Evolutionary conservation across 2,888 invertebrate genomes (phyloP).

Genomic region (Altica lythri): DNA sequence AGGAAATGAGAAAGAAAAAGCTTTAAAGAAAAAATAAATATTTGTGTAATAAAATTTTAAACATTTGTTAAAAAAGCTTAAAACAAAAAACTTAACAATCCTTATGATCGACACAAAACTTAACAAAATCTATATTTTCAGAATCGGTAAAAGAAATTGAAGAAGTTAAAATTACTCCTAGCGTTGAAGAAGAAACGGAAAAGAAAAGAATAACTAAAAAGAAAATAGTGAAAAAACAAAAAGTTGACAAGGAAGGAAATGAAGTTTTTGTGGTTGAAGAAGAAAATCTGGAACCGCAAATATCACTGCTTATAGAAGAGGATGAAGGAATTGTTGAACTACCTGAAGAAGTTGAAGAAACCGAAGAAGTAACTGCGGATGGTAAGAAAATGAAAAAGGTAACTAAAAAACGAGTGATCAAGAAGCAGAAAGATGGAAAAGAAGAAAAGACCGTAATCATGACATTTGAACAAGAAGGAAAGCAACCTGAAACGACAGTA

Average conservation of each 20-base stretch:
- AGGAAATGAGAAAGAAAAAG: no score
- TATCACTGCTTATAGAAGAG: constrained; percentile 45
- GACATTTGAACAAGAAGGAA: constrained; percentile 44
- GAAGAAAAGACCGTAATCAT: constrained; percentile 54
- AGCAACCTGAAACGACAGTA: constrained; percentile 44
- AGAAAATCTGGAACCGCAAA: constrained; percentile 56
- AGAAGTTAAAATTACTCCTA: constrained; percentile 37
- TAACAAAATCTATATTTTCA: not conserved
- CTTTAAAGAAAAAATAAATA: no score
- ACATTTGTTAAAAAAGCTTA: no score
- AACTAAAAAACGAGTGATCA: constrained; percentile 55
- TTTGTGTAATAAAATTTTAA: no score
- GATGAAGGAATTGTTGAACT: constrained; percentile 40
- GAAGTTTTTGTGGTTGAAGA: constrained; percentile 58
- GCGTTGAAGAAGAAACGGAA: constrained; percentile 33
- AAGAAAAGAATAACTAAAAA: constrained; percentile 49
- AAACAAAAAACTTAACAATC: no score
- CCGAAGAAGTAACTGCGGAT: constrained; percentile 35
- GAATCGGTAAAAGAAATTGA: constrained; percentile 35
- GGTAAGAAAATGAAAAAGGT: constrained; percentile 47
- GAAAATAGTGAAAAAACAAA: constrained; percentile 47
- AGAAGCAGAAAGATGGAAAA: constrained; percentile 50
- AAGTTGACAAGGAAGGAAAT: constrained; percentile 54
- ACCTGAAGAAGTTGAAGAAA: constrained; percentile 39
- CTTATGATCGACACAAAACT: no score